Percentiles rank a stretch among this genome's conserved stretches.
Evolutionary conservation across 2,888 invertebrate genomes (phyloP).

Genomic region (Lucinisca nassula): DNA sequence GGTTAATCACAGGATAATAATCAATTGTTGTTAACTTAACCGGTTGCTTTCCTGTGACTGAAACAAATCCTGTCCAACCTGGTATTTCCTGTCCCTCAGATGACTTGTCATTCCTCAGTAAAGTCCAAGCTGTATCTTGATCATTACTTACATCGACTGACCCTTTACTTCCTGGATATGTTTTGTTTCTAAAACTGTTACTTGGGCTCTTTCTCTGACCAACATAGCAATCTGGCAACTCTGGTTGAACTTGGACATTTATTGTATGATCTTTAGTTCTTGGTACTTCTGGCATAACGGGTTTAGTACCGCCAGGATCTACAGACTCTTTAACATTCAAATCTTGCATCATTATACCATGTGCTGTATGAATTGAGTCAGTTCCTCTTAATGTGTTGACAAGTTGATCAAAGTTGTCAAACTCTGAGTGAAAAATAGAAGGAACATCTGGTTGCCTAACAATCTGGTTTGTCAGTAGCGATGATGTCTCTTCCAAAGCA

Average conservation of each 20-base stretch:
- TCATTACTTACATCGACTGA: not conserved
- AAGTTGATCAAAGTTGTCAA: no score
- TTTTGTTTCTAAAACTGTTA: not conserved
- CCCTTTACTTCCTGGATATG: slow-evolving; percentile 5
- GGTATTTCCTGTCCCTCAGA: slow-evolving; percentile 55
- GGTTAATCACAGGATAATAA: slow-evolving; percentile 71
- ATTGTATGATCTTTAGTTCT: slow-evolving; percentile 17
- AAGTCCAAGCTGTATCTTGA: no score
- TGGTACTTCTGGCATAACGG: not conserved
- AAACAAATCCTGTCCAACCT: slow-evolving; percentile 66
- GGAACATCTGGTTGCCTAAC: no score
- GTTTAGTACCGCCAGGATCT: no score
- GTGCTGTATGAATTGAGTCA: no score
- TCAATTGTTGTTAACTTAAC: slow-evolving; percentile 63
- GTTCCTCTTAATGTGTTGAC: no score
- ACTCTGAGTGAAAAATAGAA: no score
- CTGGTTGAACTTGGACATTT: slow-evolving; percentile 5
- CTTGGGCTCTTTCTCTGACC: slow-evolving; percentile 34
- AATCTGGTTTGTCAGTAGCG: no score
- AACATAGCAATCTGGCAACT: slow-evolving; percentile 50
- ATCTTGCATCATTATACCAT: no score
- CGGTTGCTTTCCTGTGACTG: slow-evolving; percentile 55
- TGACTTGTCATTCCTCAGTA: no score
- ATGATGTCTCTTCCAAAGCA: no score
- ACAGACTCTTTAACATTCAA: no score